phyloP scores from a whole-genome alignment of 2,113 vertebrate genomes.

The Arvicanthis niloticus region DNA sequence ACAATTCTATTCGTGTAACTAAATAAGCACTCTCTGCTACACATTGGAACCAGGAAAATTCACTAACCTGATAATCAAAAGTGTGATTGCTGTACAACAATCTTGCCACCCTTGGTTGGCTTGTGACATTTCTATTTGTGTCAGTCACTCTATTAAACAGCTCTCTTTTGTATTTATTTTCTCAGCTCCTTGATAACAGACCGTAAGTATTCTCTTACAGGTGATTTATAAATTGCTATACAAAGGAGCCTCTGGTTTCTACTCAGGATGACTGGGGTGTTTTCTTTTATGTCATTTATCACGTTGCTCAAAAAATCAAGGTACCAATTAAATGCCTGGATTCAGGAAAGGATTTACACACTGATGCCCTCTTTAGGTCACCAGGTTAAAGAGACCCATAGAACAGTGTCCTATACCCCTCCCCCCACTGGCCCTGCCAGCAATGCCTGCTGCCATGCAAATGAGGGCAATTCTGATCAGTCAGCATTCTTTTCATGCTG shows the following conservation, averaged over 20 bases:
- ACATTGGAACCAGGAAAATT: conserved; percentile 29
- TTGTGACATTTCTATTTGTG: conserved; percentile 45
- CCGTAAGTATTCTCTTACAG: conserved; percentile 67
- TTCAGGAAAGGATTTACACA: background rate
- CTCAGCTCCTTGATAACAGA: conserved; percentile 75
- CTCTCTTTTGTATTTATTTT: conserved; percentile 49
- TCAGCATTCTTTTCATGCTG: background rate
- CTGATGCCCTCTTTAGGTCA: background rate
- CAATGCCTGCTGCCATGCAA: background rate
- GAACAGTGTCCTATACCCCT: background rate
- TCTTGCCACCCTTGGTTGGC: background rate
- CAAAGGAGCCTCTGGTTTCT: background rate
- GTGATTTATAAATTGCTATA: conserved; percentile 66
- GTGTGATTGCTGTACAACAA: background rate
- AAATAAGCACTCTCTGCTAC: background rate
- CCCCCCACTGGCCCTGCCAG: background rate
- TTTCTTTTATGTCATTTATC: conserved; percentile 55
- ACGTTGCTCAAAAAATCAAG: background rate
- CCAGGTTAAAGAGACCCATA: background rate
- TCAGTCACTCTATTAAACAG: conserved; percentile 54
- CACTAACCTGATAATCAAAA: conserved; percentile 13
- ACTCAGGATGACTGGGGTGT: background rate
- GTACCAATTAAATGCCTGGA: conserved; percentile 8
- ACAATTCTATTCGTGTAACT: background rate
- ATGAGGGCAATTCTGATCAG: background rate